Conservation (phyloP, 2,888 invertebrate species). For the Auanema freiburgensis region DNA sequence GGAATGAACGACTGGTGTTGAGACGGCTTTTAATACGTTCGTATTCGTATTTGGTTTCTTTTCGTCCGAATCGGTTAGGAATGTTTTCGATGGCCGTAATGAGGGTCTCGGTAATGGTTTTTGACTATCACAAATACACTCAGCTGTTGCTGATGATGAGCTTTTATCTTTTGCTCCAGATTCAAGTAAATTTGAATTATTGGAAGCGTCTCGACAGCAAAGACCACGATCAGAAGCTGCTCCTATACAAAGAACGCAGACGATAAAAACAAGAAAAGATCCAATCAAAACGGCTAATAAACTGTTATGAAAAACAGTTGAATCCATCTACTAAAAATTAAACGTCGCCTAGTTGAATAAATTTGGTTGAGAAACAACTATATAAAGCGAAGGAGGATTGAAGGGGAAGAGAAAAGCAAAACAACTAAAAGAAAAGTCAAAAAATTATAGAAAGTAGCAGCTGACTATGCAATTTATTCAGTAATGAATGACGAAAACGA, state of each 20-base stretch:
- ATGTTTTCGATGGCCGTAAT: conserved; percentile 2
- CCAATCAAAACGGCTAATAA: conserved; percentile 55
- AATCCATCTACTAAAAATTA: conserved; percentile 48
- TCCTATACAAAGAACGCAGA: conserved; percentile 59
- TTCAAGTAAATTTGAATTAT: conserved; percentile 15
- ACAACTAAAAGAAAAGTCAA: not conserved
- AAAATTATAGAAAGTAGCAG: conserved; percentile 1
- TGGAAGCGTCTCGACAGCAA: conserved; percentile 42
- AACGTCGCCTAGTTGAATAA: not conserved
- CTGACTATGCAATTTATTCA: too few relatives aligned
- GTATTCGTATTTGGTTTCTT: too few relatives aligned
- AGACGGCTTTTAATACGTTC: too few relatives aligned
- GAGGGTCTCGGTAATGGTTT: conserved; percentile 1
- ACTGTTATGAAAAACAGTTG: conserved; percentile 56
- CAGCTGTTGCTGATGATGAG: too few relatives aligned
- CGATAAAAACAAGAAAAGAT: conserved; percentile 57
- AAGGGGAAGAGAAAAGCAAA: conserved; percentile 4
- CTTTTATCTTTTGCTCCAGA: too few relatives aligned
- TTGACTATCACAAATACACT: not conserved
- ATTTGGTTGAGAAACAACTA: not conserved
- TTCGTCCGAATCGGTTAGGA: not conserved
- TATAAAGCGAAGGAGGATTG: not conserved
- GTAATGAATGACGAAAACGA: too few relatives aligned
- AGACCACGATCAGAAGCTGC: conserved; percentile 55
- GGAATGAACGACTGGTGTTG: too few relatives aligned